Percentiles rank a stretch among this genome's conserved stretches.
Evolutionary conservation across 2,888 invertebrate genomes (phyloP).

Genomic region (Bombylius discolor): DNA sequence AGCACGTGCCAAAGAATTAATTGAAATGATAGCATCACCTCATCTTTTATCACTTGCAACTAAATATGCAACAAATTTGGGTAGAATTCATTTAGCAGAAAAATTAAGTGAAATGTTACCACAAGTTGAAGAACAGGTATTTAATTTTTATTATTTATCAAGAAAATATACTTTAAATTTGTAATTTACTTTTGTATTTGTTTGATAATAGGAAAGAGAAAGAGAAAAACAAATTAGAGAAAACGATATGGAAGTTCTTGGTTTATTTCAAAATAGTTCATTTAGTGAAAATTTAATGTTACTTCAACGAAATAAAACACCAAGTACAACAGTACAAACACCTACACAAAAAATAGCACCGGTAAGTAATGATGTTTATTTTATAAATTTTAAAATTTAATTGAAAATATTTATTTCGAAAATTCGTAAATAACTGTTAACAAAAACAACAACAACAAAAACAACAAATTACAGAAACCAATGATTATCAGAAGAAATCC

Average conservation of each 20-base stretch:
- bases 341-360: conserved; percentile 14
- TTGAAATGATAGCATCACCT: conserved; percentile 65
- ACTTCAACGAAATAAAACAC: conserved; percentile 15
- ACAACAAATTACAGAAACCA: conserved; percentile 19
- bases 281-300: conserved; percentile 15
- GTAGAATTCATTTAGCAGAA: conserved; percentile 64
- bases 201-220: conserved; percentile 19
- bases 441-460: no score
- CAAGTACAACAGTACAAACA: conserved; percentile 1
- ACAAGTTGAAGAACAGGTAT: conserved; percentile 29
- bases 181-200: neutral
- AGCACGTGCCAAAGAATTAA: conserved; percentile 73
- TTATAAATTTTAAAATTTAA: no score
- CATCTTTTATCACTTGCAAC: conserved; percentile 69
- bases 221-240: conserved; percentile 24
- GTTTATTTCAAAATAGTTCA: conserved; percentile 20
- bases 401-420: no score
- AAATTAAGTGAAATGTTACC: conserved; percentile 52
- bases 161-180: neutral
- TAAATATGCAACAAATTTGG: conserved; percentile 73
- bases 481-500: conserved; percentile 38
- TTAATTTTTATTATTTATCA: neutral
- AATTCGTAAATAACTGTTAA: no score
- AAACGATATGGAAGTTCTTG: conserved; percentile 20
- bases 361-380: conserved; percentile 10